Evolutionary conservation across 53 echinoderm and acorn worm genomes (phyloP).

Genomic region (Henricia sp.): DNA sequence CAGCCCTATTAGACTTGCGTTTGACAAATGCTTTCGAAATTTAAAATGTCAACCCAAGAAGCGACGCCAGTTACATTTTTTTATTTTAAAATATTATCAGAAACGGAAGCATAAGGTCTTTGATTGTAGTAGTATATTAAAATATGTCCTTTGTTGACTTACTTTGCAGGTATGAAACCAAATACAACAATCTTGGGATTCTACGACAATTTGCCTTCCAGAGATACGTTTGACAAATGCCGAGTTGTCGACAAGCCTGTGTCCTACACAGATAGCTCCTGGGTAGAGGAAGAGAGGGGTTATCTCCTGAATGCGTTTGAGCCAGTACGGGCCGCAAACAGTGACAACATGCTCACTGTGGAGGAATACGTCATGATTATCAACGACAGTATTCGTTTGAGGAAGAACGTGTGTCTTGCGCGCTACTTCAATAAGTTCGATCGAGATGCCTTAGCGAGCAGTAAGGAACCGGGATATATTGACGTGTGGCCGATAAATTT

Average conservation of each 20-base stretch:
- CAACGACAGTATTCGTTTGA: conserved; percentile 72
- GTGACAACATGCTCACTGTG: conserved; percentile 9
- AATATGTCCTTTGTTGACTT: background rate
- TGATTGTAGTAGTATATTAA: too few relatives aligned
- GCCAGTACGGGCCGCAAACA: conserved; percentile 59
- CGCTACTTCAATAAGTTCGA: conserved; percentile 78
- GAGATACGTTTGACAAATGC: conserved; percentile 63
- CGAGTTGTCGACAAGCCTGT: background rate
- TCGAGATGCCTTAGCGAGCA: conserved; percentile 58
- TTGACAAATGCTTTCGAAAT: too few relatives aligned
- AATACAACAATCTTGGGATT: conserved; percentile 92
- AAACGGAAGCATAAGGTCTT: too few relatives aligned
- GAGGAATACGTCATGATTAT: conserved; percentile 86
- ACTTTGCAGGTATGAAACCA: conserved; percentile 86
- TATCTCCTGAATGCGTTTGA: conserved; percentile 66
- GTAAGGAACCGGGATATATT: conserved; percentile 48
- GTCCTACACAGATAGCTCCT: conserved; percentile 10
- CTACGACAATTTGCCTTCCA: conserved; percentile 74
- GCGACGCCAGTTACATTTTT: too few relatives aligned
- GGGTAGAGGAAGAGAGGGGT: conserved; percentile 64
- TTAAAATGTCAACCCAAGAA: too few relatives aligned
- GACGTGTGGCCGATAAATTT: conserved; percentile 98
- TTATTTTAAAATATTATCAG: too few relatives aligned
- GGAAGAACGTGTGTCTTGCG: conserved; percentile 87
- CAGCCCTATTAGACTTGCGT: too few relatives aligned